Base-by-base conservation (phyloP, 1,140 invertebrate genomes). In the Cydia splendana region DNA sequence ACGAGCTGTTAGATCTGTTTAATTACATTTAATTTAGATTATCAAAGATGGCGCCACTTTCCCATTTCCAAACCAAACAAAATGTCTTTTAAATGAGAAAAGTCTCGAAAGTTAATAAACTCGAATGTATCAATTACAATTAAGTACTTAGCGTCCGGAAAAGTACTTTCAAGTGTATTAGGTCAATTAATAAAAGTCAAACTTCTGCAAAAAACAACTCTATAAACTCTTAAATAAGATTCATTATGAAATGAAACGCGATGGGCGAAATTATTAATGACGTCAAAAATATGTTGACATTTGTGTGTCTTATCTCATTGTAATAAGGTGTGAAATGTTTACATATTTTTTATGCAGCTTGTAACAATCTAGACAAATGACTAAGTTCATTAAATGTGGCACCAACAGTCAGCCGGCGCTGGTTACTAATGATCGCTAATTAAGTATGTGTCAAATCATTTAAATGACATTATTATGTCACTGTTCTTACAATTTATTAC, bases 381-480 rank as follows among this genome's bases (percentile, higher is more conserved):
- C 57, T 24, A 4, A 24, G 1, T 24, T 10, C 6, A 62, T 62
- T 62, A 62, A 62, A 24, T 62, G 10, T 62, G 57, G 57, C n/a
- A 24, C 57, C 57, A 24, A n/a, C 57, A 24, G 20, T 20, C 57
- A 24, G 20, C n/a, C 9, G 20, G 20, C 20, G 20, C 20, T 24
- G 10, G 53, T 62, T 62, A 62, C 20, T 62, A 62, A 24, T 20
- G 20, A 24, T 24, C 20, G n/a, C 2, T 62, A 24, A 62, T 62
- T 62, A n/a, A n/a, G n/a, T n/a, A 24, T 62, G 57, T 62, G 9
- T 62, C 20, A 62, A 20, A 24, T 62, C 20, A 1, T 62, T 62
- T 24, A 24, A 62, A 62, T 62, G 7, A 24, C 57, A 62, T 62
- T 57, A 53, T 53, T 62, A 53, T 53, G 57, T 62, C 57, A 20